A percentile compares a stretch with the other conserved stretches of the same genome.
These are phyloP conservation scores for Bos indicus DNA, from an alignment of 2,113 vertebrate species.

Conservation along the genomic window DNA sequence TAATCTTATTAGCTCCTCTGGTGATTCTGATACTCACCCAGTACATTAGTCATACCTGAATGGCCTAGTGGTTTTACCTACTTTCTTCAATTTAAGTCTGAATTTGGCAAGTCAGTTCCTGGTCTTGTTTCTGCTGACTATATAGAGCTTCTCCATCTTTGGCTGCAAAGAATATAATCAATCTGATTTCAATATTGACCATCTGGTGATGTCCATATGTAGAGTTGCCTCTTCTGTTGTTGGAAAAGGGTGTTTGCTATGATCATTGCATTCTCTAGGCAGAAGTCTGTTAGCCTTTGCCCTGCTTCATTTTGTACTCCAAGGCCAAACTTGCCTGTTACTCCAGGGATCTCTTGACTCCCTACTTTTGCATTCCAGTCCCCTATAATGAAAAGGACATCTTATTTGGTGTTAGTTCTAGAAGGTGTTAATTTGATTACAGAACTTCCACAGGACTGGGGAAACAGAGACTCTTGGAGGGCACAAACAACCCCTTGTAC, in stretches of 20 bases:
- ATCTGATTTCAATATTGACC: neutral
- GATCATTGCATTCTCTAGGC: neutral
- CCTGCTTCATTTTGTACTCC: neutral
- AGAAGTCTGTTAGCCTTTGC: neutral
- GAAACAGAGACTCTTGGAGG: neutral
- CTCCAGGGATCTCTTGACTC: neutral
- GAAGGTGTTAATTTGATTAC: neutral
- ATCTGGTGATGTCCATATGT: neutral
- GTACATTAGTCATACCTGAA: neutral
- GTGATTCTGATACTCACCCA: neutral
- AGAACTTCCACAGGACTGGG: neutral
- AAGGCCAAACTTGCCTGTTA: neutral
- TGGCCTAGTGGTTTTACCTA: neutral
- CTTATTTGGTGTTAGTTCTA: neutral
- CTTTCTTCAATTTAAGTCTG: neutral
- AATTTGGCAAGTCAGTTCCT: neutral
- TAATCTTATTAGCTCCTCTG: neutral
- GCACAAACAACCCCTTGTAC: neutral
- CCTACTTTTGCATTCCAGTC: neutral
- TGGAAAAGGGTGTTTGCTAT: neutral
- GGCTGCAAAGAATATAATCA: neutral
- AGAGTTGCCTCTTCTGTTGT: neutral
- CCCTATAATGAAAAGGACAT: neutral
- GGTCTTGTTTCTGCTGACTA: neutral
- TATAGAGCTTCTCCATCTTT: neutral